Evolutionary conservation across 1,140 invertebrate genomes (phyloP).

Genomic region (Alviniconcha marisindica): DNA sequence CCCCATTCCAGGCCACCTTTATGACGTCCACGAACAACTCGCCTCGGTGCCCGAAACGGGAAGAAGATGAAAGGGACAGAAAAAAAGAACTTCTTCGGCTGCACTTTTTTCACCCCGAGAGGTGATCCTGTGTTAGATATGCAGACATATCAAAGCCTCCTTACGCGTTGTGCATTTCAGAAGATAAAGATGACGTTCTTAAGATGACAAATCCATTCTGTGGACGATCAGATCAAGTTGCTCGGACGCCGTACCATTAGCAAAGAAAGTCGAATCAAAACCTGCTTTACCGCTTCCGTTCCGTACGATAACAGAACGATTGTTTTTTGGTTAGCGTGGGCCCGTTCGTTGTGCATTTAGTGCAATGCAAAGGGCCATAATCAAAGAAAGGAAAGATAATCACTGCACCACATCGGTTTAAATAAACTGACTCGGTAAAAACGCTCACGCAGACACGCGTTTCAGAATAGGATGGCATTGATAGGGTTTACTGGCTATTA

Average conservation of each 20-base stretch:
- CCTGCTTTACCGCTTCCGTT: too few relatives aligned
- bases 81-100: slow-evolving; percentile 7
- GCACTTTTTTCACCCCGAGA: slow-evolving; percentile 7
- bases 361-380: too few relatives aligned
- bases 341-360: too few relatives aligned
- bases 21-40: not conserved
- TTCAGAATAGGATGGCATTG: too few relatives aligned
- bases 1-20: slow-evolving; percentile 10
- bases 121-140: slow-evolving; percentile 21
- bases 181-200: slow-evolving; percentile 1
- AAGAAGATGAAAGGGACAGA: slow-evolving; percentile 9
- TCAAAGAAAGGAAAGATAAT: too few relatives aligned
- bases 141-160: slow-evolving; percentile 27
- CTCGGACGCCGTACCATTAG: not conserved
- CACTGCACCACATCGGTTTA: too few relatives aligned
- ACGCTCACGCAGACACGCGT: too few relatives aligned
- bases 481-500: too few relatives aligned
- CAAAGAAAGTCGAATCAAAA: not conserved
- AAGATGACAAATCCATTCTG: slow-evolving; percentile 21
- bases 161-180: slow-evolving; percentile 8
- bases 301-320: too few relatives aligned
- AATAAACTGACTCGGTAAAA: too few relatives aligned
- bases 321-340: too few relatives aligned
- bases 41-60: not conserved
- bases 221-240: slow-evolving; percentile 19